Base-by-base conservation (phyloP, 1,140 invertebrate genomes). In the Dinothrombium tinctorium region DNA sequence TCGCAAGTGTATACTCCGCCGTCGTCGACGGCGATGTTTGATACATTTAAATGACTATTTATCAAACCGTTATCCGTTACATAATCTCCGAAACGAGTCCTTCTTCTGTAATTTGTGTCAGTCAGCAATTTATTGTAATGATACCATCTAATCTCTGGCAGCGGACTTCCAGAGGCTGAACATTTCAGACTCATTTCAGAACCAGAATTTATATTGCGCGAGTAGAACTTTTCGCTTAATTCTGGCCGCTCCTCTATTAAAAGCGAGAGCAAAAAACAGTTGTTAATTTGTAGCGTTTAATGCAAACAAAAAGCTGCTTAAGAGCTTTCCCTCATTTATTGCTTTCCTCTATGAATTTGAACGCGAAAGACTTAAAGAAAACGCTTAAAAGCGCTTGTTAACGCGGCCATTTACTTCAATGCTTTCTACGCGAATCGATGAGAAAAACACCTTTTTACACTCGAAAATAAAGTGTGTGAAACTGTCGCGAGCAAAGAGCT, bases 1-100 rank as follows among this genome's bases (percentile, higher is more conserved):
- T 70, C 69, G 57, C 86, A 92, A 15, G 73, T 70, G 56, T 87
- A 92, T 9, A 15, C 7, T 9, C 61, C 87, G 39, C 86, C 86
- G 51, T 90, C 83, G 51, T 87, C 82, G 11, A 82, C 81, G 50
- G 81, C 74, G 35, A 87, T 78, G 24, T 73, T 76, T 4, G 77
- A 79, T 42, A 94, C 82, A 56, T 92, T 92, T 20, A 56, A 46
- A 24, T 53, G 53, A 37, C 51, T 54, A 23, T 54, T 49, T 7
- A 56, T 79, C 57, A 86, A 79, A 50, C 84, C 82, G 58, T 84
- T 42, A 19, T 42, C 33, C 2, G 51, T 50, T 4, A 52, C 50
- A 25, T 49, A 53, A 28, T 51, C 51, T 19, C 56, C 55, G 17
- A 55, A 42, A 11, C 50, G 51, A 12, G 56, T 46, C 14, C 47